Conservation (phyloP, 2,113 vertebrate genomes). For the Cricetomys ansorgei region DNA sequence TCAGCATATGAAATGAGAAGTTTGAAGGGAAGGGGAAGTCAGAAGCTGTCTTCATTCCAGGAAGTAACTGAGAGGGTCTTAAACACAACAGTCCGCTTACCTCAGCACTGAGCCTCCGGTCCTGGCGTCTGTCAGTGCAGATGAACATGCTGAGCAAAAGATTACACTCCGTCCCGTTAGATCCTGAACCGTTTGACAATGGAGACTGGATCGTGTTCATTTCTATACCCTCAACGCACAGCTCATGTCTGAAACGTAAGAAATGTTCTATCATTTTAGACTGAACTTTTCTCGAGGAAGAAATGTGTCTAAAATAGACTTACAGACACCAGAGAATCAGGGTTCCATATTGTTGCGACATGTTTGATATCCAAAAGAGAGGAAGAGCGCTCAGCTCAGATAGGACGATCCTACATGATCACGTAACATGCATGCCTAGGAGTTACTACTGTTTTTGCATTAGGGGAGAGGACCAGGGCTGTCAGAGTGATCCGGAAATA, state of each 20-base stretch:
- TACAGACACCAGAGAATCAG: not conserved
- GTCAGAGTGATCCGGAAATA: not conserved
- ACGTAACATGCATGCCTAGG: not conserved
- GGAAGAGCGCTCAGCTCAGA: not conserved
- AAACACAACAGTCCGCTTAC: not conserved
- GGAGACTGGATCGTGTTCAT: not conserved
- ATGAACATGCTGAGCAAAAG: not conserved
- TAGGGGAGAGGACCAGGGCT: not conserved
- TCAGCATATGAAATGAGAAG: constrained; percentile 55
- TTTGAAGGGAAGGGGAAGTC: constrained; percentile 69
- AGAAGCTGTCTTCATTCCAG: not conserved
- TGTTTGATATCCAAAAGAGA: not conserved
- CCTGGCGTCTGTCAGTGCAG: not conserved
- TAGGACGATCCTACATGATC: not conserved
- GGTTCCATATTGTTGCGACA: not conserved
- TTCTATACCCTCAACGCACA: not conserved
- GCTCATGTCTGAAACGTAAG: not conserved
- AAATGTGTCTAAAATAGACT: not conserved
- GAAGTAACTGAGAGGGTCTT: not conserved
- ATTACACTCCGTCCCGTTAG: not conserved
- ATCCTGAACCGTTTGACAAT: not conserved
- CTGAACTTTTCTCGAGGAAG: not conserved
- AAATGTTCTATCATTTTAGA: not conserved
- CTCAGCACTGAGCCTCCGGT: not conserved
- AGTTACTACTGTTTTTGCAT: not conserved